These are phyloP conservation scores for Rotaria magnacalcarata DNA, from an alignment of 2,888 invertebrate genomes.

Conservation along the genomic window DNA sequence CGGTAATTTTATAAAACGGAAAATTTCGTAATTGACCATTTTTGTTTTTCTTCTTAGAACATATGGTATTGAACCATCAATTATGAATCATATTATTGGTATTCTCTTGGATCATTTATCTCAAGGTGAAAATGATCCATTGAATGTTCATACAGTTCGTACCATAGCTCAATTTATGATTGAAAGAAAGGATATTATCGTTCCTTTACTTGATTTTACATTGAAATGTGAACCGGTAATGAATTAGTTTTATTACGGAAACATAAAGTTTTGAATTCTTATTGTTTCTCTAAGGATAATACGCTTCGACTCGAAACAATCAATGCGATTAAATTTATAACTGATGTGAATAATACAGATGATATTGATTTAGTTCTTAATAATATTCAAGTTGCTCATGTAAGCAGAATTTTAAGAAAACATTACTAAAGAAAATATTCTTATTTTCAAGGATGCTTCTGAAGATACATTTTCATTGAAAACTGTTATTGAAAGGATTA, in stretches of 20 bases:
- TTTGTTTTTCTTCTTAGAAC: neutral
- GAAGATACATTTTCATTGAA: slow-evolving; percentile 26
- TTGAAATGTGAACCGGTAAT: neutral
- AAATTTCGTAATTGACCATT: neutral
- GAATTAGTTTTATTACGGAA: too few species aligned
- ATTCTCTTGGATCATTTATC: neutral
- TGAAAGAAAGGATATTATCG: neutral
- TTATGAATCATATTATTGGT: neutral
- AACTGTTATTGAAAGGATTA: neutral
- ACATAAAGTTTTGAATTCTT: too few species aligned
- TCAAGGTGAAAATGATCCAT: slow-evolving; percentile 6
- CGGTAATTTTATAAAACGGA: neutral
- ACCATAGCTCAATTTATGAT: slow-evolving; percentile 29
- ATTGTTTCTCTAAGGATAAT: neutral
- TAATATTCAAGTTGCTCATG: neutral
- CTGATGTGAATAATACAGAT: slow-evolving; percentile 1
- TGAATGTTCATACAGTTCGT: neutral
- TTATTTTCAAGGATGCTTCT: neutral
- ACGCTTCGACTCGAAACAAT: neutral
- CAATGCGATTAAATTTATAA: slow-evolving; percentile 17
- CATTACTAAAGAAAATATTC: too few species aligned
- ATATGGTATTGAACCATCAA: neutral
- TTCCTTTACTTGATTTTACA: neutral
- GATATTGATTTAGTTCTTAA: slow-evolving; percentile 10
- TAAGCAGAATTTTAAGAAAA: neutral